Base-by-base conservation (phyloP, 92 coral and sea anemone species). In the Pocillopora grandis region DNA sequence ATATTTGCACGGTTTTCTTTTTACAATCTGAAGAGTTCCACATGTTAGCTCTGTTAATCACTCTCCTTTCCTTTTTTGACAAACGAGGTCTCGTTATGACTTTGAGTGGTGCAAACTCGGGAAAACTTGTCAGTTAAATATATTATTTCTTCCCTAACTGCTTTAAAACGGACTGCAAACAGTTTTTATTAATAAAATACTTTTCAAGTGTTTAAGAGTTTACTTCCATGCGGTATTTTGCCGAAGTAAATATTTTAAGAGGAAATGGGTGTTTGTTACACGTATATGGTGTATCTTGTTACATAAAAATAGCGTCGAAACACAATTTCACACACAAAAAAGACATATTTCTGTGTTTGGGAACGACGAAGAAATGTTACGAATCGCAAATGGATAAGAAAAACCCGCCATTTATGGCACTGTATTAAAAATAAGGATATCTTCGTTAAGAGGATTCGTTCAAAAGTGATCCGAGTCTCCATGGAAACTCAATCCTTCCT, bases 231-330 rank as follows among this genome's bases (percentile, higher is more conserved):
- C 55, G 12, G 16, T 23, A 23, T 66, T 65, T 62, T 65, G 59
- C 21, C 14, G 21, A 56, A 68, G 36, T n/a, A 80, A 80, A 70
- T 76, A 80, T 33, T 80, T 69, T 20, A 36, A 56, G 58, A 27
- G 16, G 62, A 80, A 36, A 55, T 18, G 16, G 65, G 23, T 36
- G 3, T 64, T 6, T 79, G 59, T 67, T 79, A 52, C 75, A 79
- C 27, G 72, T 79, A 65, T 79, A 65, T 78, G 56, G 14, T 10
- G 17, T 69, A 4, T 6, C 9, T 70, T 21, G 16, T 9, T 69
- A 15, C 42, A 15, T 14, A 37, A 16, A 1, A 35, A 27, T 3
- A 42, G 52, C 52, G 8, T 42, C 21, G 55, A 16, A 52, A 70
- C 17, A 20, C 36, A 42, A 42, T 42, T 42, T 42, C 8, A 42